These are phyloP conservation scores for Hypotaenidia okinawae DNA, from an alignment of 2,797 vertebrate species.

Conservation along the genomic window DNA sequence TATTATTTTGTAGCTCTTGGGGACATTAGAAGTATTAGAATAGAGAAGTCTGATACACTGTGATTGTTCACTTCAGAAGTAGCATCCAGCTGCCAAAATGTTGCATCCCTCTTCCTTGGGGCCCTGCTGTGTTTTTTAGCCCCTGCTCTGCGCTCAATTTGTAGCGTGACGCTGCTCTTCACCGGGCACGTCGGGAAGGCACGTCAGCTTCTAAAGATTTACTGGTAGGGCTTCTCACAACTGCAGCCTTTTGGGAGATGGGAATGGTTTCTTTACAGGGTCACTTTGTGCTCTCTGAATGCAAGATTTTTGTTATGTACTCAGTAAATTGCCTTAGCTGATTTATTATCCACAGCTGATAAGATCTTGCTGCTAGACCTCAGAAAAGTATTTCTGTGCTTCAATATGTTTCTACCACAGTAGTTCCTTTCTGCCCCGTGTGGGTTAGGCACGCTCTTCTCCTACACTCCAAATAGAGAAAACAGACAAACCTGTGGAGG, in stretches of 20 bases:
- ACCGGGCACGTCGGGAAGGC: background rate
- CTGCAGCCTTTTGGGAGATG: background rate
- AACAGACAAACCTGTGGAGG: slow-evolving; percentile 28
- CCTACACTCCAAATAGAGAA: background rate
- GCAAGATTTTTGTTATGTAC: background rate
- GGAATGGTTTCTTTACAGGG: background rate
- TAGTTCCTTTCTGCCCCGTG: background rate
- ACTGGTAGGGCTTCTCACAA: background rate
- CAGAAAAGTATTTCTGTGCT: slow-evolving; percentile 15
- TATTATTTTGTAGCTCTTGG: background rate
- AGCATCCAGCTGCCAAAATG: background rate
- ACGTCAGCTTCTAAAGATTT: slow-evolving; percentile 2
- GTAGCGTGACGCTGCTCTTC: background rate
- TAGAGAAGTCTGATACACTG: background rate
- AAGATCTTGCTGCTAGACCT: slow-evolving; percentile 22
- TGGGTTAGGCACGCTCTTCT: background rate
- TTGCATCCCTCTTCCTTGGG: background rate
- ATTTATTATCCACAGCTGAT: slow-evolving; percentile 45
- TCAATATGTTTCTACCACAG: background rate
- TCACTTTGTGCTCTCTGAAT: slow-evolving; percentile 25
- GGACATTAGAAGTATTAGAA: background rate
- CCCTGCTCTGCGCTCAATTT: background rate
- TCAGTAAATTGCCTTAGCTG: slow-evolving; percentile 15
- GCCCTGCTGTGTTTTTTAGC: background rate
- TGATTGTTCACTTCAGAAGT: background rate